Conservation (phyloP, 2,797 vertebrate species). For the Aplochiton taeniatus region DNA sequence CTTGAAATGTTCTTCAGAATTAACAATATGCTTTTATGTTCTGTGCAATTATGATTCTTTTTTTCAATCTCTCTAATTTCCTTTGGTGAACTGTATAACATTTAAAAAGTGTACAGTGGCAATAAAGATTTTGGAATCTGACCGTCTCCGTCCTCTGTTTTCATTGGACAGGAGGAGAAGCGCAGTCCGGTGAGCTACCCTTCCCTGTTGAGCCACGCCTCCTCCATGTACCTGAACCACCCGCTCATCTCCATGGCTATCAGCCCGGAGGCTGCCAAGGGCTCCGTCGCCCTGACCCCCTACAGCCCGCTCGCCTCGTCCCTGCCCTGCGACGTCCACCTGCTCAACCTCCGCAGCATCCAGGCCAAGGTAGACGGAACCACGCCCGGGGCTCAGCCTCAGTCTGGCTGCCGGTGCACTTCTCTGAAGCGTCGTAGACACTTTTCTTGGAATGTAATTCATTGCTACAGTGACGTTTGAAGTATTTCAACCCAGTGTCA, state of each 20-base stretch:
- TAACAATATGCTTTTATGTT: constrained; percentile 11
- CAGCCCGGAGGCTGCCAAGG: constrained; percentile 41
- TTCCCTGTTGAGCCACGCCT: constrained; percentile 84
- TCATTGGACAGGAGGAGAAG: constrained; percentile 68
- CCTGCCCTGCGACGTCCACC: constrained; percentile 87
- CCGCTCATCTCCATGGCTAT: constrained; percentile 79
- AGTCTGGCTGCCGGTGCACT: too few relatives aligned
- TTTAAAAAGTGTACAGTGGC: too few relatives aligned
- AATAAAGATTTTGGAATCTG: too few relatives aligned
- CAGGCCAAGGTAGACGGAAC: constrained; percentile 79
- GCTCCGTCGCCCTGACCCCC: constrained; percentile 58
- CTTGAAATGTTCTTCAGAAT: too few relatives aligned
- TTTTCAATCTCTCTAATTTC: background rate
- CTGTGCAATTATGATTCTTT: background rate
- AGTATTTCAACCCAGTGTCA: too few relatives aligned
- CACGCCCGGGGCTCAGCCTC: too few relatives aligned
- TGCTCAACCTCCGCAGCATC: constrained; percentile 87
- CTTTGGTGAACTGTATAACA: background rate
- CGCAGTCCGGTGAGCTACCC: constrained; percentile 78
- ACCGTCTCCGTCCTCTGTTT: background rate
- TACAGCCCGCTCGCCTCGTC: constrained; percentile 79
- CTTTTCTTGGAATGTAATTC: too few relatives aligned
- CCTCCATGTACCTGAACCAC: constrained; percentile 82
- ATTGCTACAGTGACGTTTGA: too few relatives aligned
- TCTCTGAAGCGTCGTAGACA: too few relatives aligned